Conservation (phyloP, 2,888 invertebrate species). For the Andrena marginata region DNA sequence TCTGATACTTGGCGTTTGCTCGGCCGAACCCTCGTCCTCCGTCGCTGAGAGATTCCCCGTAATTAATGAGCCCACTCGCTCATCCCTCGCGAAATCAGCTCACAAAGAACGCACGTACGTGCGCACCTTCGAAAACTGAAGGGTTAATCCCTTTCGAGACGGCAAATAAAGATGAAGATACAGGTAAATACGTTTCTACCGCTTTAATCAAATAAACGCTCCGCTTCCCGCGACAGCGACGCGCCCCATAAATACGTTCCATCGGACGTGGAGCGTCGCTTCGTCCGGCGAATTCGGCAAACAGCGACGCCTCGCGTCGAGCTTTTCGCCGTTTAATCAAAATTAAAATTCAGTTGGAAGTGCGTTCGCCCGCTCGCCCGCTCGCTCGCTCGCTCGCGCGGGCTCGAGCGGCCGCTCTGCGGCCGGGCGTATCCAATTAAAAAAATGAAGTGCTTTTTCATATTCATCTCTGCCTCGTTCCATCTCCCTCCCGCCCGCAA, state of each 20-base stretch:
- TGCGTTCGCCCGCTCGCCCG: slow-evolving; percentile 26
- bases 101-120: too few species aligned
- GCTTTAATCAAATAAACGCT: slow-evolving; percentile 24
- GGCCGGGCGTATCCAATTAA: slow-evolving; percentile 78
- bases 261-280: slow-evolving; percentile 12
- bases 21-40: too few species aligned
- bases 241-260: slow-evolving; percentile 30
- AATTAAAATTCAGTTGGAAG: slow-evolving; percentile 81
- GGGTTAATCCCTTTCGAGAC: too few species aligned
- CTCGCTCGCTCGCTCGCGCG: neutral
- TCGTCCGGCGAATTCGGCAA: slow-evolving; percentile 57
- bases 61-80: too few species aligned
- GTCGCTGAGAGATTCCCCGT: too few species aligned
- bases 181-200: neutral
- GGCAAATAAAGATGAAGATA: too few species aligned
- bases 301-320: slow-evolving; percentile 55
- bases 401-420: slow-evolving; percentile 52
- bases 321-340: slow-evolving; percentile 78
- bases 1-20: too few species aligned
- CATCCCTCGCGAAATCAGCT: too few species aligned
- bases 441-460: slow-evolving; percentile 83
- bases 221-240: neutral
- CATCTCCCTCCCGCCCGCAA: slow-evolving; percentile 43
- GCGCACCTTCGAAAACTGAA: too few species aligned
- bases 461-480: slow-evolving; percentile 74